Conservation (phyloP, 2,113 vertebrate species). For the Tachuris rubrigastra region DNA sequence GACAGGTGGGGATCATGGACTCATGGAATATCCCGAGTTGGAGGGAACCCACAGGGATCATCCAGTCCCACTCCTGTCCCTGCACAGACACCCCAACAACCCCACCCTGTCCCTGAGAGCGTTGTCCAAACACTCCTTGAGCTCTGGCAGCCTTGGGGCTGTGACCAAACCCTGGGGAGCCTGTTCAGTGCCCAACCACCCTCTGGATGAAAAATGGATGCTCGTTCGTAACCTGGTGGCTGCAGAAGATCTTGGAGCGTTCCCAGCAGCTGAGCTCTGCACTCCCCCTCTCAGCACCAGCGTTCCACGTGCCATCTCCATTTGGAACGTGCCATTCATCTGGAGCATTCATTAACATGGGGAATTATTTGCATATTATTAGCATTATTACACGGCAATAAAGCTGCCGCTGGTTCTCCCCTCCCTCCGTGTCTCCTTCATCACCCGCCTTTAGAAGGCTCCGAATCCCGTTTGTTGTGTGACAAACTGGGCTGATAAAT, state of each 20-base stretch:
- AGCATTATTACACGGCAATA: constrained; percentile 56
- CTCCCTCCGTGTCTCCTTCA: constrained; percentile 45
- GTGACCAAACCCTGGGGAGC: background rate
- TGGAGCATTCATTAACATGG: constrained; percentile 56
- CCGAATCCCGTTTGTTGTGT: constrained; percentile 57
- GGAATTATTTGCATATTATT: constrained; percentile 62
- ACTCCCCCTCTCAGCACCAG: background rate
- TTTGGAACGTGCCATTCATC: background rate
- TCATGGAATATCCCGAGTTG: background rate
- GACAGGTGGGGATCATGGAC: background rate
- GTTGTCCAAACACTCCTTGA: background rate
- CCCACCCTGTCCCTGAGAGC: background rate
- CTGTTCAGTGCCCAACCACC: background rate
- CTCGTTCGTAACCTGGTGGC: background rate
- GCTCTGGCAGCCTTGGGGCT: background rate
- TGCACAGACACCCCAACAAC: background rate
- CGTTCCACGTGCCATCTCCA: background rate
- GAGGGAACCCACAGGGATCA: background rate
- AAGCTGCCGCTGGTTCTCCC: constrained; percentile 53
- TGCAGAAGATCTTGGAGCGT: background rate
- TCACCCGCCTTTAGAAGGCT: constrained; percentile 30
- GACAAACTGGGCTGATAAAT: constrained; percentile 66
- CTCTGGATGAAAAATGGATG: background rate
- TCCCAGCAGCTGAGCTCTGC: background rate
- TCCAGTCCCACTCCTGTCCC: background rate